Evolutionary conservation across 1,140 invertebrate species (phyloP).

Genomic region (Telenomus remus): DNA sequence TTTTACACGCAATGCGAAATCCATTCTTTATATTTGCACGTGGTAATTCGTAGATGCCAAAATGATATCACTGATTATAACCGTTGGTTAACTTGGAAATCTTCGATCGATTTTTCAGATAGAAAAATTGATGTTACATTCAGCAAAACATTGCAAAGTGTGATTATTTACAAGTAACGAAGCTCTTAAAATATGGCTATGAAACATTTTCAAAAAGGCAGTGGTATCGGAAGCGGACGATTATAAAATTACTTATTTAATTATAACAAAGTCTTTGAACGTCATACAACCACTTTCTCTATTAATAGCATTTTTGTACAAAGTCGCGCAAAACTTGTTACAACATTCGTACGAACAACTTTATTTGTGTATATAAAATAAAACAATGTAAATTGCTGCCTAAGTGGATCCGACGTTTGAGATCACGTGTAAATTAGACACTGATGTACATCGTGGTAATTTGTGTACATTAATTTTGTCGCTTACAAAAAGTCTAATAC

Average conservation of each 20-base stretch:
- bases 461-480: constrained; percentile 15
- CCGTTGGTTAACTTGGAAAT: too few relatives aligned
- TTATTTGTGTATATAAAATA: constrained; percentile 1
- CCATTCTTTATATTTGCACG: background rate
- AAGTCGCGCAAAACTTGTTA: background rate
- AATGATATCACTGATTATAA: too few relatives aligned
- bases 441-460: constrained; percentile 19
- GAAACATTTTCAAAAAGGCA: constrained; percentile 13
- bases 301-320: constrained; percentile 1
- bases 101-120: too few relatives aligned
- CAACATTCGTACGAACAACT: background rate
- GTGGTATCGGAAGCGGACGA: constrained; percentile 19
- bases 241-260: constrained; percentile 11
- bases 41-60: background rate
- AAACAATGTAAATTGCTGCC: constrained; percentile 23
- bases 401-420: constrained; percentile 35
- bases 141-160: too few relatives aligned
- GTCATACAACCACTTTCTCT: constrained; percentile 18
- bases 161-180: too few relatives aligned
- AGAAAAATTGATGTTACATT: too few relatives aligned
- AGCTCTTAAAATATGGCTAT: too few relatives aligned
- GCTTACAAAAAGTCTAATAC: constrained; percentile 9
- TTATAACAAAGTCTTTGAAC: constrained; percentile 2
- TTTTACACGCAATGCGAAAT: constrained; percentile 11
- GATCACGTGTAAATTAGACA: constrained; percentile 35